Base-by-base conservation (phyloP, 2,113 vertebrate genomes). In the Salvelinus fontinalis region DNA sequence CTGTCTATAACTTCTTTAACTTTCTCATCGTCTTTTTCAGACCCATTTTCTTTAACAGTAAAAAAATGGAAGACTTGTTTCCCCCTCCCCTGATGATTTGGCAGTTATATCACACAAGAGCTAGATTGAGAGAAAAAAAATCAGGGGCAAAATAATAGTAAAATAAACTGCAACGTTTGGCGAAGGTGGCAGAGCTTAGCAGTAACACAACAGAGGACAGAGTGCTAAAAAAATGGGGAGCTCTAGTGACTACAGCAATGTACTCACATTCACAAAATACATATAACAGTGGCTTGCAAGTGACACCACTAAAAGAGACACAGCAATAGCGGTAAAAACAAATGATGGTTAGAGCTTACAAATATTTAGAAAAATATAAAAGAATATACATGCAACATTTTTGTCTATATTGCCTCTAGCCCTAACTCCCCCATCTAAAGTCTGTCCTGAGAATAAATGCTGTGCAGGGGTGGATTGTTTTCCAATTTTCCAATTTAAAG, bases 181-280 rank as follows among this genome's bases (percentile, higher is more conserved):
- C 92, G 94, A 94, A 96, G 96, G 96, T 97, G 95, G 96, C 89
- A 97, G 96, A 97, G 95, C 59, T 62, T 22, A 62, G n/a, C 95
- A 82, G 70, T 83, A 92, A 95, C 95, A 96, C 88, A 95, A 95
- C 94, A 94, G 93, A 97, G 94, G 95, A 97, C 95, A 95, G 95
- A 95, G 96, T 94, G 96, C 95, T 95, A 95, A 94, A 66, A 84
- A 86, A 92, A 44, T 44, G 39, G 94, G 93, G 94, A 93, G 93
- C 91, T 94, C 94, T 95, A 94, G 92, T 93, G 89, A 95, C 95
- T 96, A 95, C 92, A 94, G 93, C 95, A 95, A 93, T 94, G 95
- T 97, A 97, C 95, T 97, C 96, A 96, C 96, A 97, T 97, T 94
- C 95, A 97, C 95, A 96, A 97, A 94, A 96, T 95, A 97, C 93